These are phyloP conservation scores for Acronicta aceris DNA, from an alignment of 2,888 invertebrate genomes.

Conservation along the genomic window DNA sequence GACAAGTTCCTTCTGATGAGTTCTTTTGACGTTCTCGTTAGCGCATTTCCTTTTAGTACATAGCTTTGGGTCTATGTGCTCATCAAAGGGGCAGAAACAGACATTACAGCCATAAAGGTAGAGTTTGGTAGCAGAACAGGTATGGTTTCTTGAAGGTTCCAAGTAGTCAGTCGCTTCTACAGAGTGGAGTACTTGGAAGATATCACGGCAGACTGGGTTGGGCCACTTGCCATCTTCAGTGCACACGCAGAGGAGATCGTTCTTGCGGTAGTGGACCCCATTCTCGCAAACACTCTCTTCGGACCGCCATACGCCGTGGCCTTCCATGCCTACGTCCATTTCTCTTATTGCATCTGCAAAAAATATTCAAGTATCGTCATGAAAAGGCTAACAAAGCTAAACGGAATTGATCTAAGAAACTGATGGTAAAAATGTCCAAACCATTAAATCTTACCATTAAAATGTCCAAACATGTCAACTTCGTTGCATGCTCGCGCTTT, in stretches of 20 bases:
- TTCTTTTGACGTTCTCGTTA: constrained; percentile 54
- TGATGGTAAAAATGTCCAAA: too few relatives aligned
- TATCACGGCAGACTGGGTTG: constrained; percentile 77
- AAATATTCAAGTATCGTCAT: neutral
- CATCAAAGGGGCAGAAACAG: constrained; percentile 73
- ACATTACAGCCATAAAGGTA: constrained; percentile 78
- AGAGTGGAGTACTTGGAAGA: constrained; percentile 71
- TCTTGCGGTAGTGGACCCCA: constrained; percentile 71
- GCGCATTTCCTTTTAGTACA: constrained; percentile 73
- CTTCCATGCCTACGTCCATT: constrained; percentile 80
- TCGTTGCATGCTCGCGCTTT: constrained; percentile 67
- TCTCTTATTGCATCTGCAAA: constrained; percentile 75
- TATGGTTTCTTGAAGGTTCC: constrained; percentile 47
- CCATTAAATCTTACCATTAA: constrained; percentile 69
- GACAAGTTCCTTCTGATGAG: constrained; percentile 32
- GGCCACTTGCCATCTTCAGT: constrained; percentile 80
- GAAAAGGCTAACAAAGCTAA: too few relatives aligned
- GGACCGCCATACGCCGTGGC: constrained; percentile 77
- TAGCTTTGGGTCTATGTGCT: constrained; percentile 61
- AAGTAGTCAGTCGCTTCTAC: constrained; percentile 62
- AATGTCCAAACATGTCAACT: constrained; percentile 83
- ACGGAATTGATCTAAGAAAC: too few relatives aligned
- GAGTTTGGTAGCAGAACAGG: constrained; percentile 69
- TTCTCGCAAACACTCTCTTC: constrained; percentile 66
- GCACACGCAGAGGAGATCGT: constrained; percentile 74